phyloP scores from a whole-genome alignment of 2,888 invertebrate species.

The Drosophila anomalata region DNA sequence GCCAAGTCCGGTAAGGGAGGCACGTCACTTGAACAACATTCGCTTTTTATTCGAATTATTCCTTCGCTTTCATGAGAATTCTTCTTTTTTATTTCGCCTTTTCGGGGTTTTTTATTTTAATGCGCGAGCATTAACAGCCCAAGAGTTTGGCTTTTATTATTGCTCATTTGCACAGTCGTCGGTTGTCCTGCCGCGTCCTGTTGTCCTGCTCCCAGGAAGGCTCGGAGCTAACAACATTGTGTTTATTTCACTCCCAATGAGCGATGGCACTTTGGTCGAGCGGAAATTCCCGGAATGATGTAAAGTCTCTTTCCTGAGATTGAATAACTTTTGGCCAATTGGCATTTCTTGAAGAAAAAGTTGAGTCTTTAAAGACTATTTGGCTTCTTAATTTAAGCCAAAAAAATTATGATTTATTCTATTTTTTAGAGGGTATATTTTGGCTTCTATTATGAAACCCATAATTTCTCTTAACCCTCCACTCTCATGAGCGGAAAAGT shows the following conservation, averaged over 20 bases:
- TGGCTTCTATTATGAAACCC: neutral
- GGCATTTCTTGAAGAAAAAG: conserved; percentile 1
- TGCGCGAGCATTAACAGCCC: conserved; percentile 68
- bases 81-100: conserved; percentile 51
- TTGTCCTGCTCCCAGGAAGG: neutral
- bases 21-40: conserved; percentile 33
- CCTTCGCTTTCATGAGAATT: conserved; percentile 51
- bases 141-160: conserved; percentile 68
- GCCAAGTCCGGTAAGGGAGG: conserved; percentile 50
- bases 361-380: neutral
- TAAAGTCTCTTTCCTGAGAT: conserved; percentile 20
- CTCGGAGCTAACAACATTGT: conserved; percentile 37
- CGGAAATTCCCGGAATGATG: conserved; percentile 32
- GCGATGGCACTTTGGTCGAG: conserved; percentile 40
- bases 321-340: conserved; percentile 17
- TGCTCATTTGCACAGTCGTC: conserved; percentile 65
- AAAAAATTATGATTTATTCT: no score
- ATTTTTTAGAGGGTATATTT: neutral
- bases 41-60: conserved; percentile 51
- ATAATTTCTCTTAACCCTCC: neutral
- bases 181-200: conserved; percentile 18
- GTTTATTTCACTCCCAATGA: conserved; percentile 32
- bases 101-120: conserved; percentile 60
- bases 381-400: neutral
- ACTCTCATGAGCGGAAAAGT: conserved; percentile 23